Percentiles rank a stretch among this genome's conserved stretches.
phyloP scores from a whole-genome alignment of 2,113 vertebrate genomes.

The Mastomys natalensis region DNA sequence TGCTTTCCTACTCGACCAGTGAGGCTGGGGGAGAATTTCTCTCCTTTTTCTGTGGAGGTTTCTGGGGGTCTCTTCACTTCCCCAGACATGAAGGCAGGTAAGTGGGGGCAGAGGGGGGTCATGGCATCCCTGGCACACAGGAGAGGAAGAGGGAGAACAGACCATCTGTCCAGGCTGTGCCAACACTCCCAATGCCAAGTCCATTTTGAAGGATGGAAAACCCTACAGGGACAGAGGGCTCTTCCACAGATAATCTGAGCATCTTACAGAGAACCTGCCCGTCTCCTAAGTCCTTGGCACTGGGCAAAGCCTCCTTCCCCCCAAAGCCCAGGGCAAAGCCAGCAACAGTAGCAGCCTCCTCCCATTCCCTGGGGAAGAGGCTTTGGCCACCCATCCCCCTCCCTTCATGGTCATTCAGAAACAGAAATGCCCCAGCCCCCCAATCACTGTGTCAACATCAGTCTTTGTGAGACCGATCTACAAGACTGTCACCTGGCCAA shows the following conservation, averaged over 20 bases:
- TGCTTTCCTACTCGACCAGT: background rate
- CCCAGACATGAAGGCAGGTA: background rate
- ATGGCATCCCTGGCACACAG: background rate
- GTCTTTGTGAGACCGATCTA: background rate
- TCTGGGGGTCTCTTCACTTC: background rate
- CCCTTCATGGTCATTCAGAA: background rate
- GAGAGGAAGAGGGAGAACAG: background rate
- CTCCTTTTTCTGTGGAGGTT: background rate
- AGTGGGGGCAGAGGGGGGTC: background rate
- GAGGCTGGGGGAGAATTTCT: background rate
- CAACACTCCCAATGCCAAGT: background rate
- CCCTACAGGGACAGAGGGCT: background rate
- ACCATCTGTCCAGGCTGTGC: background rate
- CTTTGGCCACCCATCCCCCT: background rate
- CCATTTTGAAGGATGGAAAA: background rate
- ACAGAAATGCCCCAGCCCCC: background rate
- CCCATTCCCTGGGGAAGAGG: background rate
- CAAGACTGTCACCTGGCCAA: background rate
- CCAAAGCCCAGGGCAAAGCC: slow-evolving; percentile 65
- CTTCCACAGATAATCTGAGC: background rate
- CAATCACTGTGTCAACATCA: background rate
- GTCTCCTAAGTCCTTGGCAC: background rate
- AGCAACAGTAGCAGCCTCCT: slow-evolving; percentile 72
- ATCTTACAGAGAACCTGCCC: background rate
- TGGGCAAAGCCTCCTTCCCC: background rate